Conservation (phyloP, 2,113 vertebrate species). For the Echinops telfairi region DNA sequence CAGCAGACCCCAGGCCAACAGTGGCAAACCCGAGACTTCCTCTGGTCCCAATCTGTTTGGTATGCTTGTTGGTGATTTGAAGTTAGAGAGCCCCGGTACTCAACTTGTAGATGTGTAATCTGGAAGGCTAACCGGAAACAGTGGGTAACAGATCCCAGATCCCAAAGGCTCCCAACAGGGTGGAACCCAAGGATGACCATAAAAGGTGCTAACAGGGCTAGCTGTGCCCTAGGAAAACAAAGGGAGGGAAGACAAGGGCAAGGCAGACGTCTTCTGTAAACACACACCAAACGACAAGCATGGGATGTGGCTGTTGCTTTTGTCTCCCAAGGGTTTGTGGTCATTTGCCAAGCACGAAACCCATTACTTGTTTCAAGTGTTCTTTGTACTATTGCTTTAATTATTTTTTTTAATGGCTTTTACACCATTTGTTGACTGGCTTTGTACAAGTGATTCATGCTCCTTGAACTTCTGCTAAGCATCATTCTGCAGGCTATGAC, state of each 20-base stretch:
- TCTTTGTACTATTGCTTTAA: background rate
- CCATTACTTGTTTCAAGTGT: background rate
- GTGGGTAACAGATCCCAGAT: background rate
- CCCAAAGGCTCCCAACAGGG: slow-evolving; percentile 16
- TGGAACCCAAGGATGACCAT: background rate
- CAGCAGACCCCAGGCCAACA: background rate
- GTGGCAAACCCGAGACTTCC: background rate
- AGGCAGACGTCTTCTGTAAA: background rate
- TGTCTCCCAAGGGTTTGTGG: background rate
- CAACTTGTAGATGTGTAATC: background rate
- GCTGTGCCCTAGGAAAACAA: background rate
- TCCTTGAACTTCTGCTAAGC: background rate
- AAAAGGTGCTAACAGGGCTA: background rate
- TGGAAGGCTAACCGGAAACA: background rate
- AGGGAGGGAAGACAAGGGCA: background rate
- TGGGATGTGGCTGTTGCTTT: background rate
- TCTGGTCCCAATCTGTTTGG: background rate
- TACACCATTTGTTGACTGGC: background rate
- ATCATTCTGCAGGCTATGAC: background rate
- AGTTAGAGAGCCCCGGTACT: slow-evolving; percentile 4
- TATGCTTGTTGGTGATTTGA: background rate
- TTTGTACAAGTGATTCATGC: background rate
- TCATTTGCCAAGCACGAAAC: background rate
- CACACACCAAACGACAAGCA: background rate
- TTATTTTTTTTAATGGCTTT: too few species aligned